A percentile compares a stretch with the other conserved stretches of the same genome.
These are phyloP conservation scores for Muscicapa striata DNA, from an alignment of 2,797 vertebrate genomes.

Conservation along the genomic window DNA sequence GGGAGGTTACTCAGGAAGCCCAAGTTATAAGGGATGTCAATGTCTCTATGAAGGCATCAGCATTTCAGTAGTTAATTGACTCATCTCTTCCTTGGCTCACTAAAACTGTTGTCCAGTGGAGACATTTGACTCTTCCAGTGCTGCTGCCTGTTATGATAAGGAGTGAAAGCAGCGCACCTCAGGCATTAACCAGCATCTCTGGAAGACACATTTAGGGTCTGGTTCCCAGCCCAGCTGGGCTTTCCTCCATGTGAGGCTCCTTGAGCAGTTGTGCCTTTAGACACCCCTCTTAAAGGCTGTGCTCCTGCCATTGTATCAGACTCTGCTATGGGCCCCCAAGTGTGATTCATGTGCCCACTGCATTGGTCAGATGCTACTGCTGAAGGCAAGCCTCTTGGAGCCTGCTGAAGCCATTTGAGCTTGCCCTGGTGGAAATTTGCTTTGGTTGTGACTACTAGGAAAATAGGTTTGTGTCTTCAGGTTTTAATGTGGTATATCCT, in stretches of 20 bases:
- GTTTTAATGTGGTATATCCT: neutral
- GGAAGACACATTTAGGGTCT: neutral
- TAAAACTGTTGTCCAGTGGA: neutral
- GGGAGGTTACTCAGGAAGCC: neutral
- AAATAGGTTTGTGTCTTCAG: neutral
- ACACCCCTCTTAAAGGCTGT: neutral
- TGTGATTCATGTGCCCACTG: neutral
- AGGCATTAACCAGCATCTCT: neutral
- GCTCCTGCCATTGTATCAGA: neutral
- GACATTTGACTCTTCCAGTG: neutral
- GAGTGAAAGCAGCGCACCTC: neutral
- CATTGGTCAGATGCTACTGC: neutral
- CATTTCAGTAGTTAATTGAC: neutral
- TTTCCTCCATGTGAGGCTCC: neutral
- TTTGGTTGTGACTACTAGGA: neutral
- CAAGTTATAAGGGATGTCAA: neutral
- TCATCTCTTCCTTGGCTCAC: neutral
- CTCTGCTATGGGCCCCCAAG: neutral
- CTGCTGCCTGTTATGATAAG: neutral
- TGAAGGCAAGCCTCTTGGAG: neutral
- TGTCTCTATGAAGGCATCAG: neutral
- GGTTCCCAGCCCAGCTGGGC: neutral
- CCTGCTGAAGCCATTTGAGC: neutral
- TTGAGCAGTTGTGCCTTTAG: neutral
- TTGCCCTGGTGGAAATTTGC: neutral